Percentiles rank a stretch among this genome's conserved stretches.
phyloP scores from a whole-genome alignment of 1,140 invertebrate genomes.

The Ooceraea biroi region DNA sequence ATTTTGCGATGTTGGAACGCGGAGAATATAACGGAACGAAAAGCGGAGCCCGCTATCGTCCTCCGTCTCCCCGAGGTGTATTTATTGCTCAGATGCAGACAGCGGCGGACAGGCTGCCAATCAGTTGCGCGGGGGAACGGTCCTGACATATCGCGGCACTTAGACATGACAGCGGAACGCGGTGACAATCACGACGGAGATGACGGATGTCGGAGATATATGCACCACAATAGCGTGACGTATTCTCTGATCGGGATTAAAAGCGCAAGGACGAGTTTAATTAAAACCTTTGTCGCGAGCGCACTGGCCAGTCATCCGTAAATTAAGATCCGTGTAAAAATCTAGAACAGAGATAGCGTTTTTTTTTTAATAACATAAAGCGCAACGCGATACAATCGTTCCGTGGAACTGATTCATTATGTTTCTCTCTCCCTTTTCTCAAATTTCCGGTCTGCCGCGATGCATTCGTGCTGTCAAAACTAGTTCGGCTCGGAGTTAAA shows the following conservation, averaged over 20 bases:
- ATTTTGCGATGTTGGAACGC: conserved; percentile 51
- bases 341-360: not conserved
- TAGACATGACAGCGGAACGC: conserved; percentile 17
- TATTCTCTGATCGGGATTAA: conserved; percentile 1
- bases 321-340: not conserved
- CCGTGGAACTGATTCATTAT: not conserved
- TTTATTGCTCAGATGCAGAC: conserved; percentile 52
- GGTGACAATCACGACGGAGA: conserved; percentile 17
- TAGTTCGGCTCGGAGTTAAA: conserved; percentile 63
- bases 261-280: conserved; percentile 3
- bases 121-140: conserved; percentile 19
- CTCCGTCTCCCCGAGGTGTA: conserved; percentile 28
- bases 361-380: not conserved
- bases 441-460: not conserved
- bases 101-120: conserved; percentile 41
- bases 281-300: not conserved
- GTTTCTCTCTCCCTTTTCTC: not conserved
- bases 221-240: not conserved
- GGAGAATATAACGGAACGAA: conserved; percentile 23
- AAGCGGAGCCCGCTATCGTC: conserved; percentile 16
- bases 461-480: conserved; percentile 24
- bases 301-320: not conserved
- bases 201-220: conserved; percentile 8
- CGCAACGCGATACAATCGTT: not conserved
- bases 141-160: conserved; percentile 52